Evolutionary conservation across 2,797 vertebrate species (phyloP), one percentile per base, ranked within the genome.

Genomic region (Gila robusta): DNA sequence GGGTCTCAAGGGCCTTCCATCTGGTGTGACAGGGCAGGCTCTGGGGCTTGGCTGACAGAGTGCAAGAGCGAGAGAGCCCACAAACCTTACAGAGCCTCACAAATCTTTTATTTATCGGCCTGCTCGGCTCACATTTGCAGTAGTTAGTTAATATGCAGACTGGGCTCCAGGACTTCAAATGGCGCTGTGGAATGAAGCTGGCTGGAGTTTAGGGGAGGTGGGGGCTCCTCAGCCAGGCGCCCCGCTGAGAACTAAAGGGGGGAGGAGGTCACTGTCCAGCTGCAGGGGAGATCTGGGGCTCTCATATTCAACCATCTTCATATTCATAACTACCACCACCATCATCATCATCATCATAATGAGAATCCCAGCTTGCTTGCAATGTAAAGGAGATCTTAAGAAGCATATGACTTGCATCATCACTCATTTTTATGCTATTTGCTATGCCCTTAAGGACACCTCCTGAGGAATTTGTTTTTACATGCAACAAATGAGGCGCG

Each of bases 61-160:
- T 47, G 44, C 54, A 72, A 81, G 72, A 82, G 87, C 21, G 59
- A 82, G 47, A 82, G 66, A 83, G 64, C 85, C 74, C 83, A 66
- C 87, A 79, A 87, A 88, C 86, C 88, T 89, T 89, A 79, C 56
- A 81, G 86, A 79, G 81, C 82, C 79, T 72, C 88, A 89, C 88
- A 92, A 90, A 93, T 94, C 90, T 94, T 95, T 94, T 90, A 94
- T 94, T 95, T 89, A 94, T 92, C 79, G 79, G 74, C 83, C 70
- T 83, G 87, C 90, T 92, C 90, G 44, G 83, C 88, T 93, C 88
- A 86, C 81, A 88, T 91, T 92, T 89, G 90, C 89, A 89, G 90
- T 91, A 90, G 88, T 91, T 93, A 92, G 90, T 94, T 93, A 91
- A 91, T 91, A 94, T 93, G 92, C 92, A 92, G 91, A 93, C 87